Conservation (phyloP, 2,888 invertebrate species). For the Drosophila austrosaltans region DNA sequence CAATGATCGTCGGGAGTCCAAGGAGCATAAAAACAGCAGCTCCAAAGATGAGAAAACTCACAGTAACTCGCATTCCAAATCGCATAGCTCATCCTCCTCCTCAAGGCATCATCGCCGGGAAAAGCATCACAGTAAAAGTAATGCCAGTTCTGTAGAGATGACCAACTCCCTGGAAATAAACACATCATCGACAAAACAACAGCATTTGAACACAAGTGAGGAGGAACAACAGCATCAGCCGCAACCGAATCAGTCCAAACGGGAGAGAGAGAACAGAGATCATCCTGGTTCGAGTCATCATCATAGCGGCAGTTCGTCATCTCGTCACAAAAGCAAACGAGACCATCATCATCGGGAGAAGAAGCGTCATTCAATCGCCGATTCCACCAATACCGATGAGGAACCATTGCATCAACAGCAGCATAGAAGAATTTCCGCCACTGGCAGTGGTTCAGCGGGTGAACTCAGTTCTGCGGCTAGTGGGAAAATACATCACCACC, state of each 20-base stretch:
- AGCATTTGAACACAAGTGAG: conserved; percentile 63
- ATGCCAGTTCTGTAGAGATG: conserved; percentile 38
- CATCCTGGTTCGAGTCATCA: conserved; percentile 55
- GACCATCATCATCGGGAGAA: conserved; percentile 81
- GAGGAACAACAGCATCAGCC: conserved; percentile 55
- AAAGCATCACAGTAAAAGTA: conserved; percentile 82
- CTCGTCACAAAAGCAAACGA: conserved; percentile 80
- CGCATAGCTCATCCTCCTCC: conserved; percentile 56
- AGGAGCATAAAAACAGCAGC: conserved; percentile 55
- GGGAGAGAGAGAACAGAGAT: conserved; percentile 51
- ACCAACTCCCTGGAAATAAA: conserved; percentile 36
- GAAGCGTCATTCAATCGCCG: conserved; percentile 79
- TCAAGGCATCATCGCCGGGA: conserved; percentile 71
- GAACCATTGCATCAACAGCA: conserved; percentile 62
- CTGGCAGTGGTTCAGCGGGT: conserved; percentile 69
- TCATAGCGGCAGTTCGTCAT: conserved; percentile 69
- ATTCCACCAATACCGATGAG: conserved; percentile 74
- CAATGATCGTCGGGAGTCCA: conserved; percentile 72
- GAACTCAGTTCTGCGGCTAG: conserved; percentile 61
- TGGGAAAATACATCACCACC: conserved; percentile 52
- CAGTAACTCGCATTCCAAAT: conserved; percentile 51
- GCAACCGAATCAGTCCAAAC: conserved; percentile 44
- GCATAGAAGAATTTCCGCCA: conserved; percentile 68
- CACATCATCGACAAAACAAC: conserved; percentile 18
- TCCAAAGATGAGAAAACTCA: conserved; percentile 49